Evolutionary conservation across 1,140 invertebrate species (phyloP).

Genomic region (Neodiprion pinetum): DNA sequence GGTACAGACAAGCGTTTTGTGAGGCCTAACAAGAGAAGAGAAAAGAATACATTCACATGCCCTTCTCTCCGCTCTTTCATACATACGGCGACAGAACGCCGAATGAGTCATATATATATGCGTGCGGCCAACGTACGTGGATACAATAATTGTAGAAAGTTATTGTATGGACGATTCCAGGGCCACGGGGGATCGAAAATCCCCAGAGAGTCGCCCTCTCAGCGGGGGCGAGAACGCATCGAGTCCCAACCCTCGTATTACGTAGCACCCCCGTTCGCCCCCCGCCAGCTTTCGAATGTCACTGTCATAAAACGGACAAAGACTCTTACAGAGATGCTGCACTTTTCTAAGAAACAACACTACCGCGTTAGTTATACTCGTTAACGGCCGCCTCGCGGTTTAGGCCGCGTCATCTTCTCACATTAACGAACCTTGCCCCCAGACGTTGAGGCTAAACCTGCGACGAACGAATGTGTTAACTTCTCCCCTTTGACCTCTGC

Average conservation of each 20-base stretch:
- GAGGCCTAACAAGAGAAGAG: no score
- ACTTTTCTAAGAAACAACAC: not conserved
- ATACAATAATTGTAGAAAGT: constrained; percentile 10
- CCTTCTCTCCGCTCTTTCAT: no score
- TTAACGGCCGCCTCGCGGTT: not conserved
- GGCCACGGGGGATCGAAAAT: not conserved
- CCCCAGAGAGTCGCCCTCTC: not conserved
- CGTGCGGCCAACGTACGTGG: constrained; percentile 17
- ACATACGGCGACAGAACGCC: no score
- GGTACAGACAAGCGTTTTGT: no score
- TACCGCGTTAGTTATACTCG: constrained; percentile 4
- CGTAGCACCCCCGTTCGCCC: not conserved
- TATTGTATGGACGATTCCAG: not conserved
- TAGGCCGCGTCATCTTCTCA: not conserved
- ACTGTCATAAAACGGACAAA: not conserved
- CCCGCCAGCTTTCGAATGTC: not conserved
- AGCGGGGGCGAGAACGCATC: not conserved
- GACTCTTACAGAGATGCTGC: not conserved
- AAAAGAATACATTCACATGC: no score
- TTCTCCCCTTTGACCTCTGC: no score
- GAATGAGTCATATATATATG: not conserved
- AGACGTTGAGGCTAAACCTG: not conserved
- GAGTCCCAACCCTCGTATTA: not conserved
- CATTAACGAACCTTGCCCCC: not conserved
- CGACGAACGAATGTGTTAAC: no score